phyloP scores from a whole-genome alignment of 1,140 invertebrate species.

The Pentalonia nigronervosa region DNA sequence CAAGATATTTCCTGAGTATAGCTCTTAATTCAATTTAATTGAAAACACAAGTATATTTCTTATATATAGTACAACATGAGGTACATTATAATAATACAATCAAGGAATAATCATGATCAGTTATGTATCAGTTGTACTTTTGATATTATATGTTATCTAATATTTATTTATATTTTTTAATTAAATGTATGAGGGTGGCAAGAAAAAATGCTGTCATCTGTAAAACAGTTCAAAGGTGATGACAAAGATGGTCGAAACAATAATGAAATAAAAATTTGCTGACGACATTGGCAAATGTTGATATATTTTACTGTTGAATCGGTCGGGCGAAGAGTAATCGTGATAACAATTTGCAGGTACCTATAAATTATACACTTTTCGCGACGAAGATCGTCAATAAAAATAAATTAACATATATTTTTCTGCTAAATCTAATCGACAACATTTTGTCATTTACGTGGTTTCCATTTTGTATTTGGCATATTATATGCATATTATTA shows the following conservation, averaged over 20 bases:
- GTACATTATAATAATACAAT: no score
- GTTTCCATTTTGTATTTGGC: neutral
- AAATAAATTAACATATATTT: slow-evolving; percentile 9
- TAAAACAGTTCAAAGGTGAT: neutral
- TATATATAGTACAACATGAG: no score
- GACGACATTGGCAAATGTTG: neutral
- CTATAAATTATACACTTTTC: neutral
- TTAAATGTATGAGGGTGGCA: no score
- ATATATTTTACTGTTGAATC: neutral
- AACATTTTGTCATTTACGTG: neutral
- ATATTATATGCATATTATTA: slow-evolving; percentile 4
- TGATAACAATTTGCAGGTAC: neutral
- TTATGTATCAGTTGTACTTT: neutral
- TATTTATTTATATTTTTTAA: no score
- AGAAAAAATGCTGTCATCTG: neutral
- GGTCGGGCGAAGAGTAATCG: neutral
- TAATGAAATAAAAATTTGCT: neutral
- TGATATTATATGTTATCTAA: neutral
- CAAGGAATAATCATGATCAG: neutral
- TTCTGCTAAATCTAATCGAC: neutral
- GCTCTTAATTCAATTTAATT: no score
- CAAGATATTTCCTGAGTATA: no score
- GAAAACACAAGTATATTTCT: no score
- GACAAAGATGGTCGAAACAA: neutral
- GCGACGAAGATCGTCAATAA: neutral